A percentile compares a stretch with the other conserved stretches of the same genome.
phyloP scores from a whole-genome alignment of 37 sponge, comb jelly and placozoan genomes.

The Spongilla lacustris region DNA sequence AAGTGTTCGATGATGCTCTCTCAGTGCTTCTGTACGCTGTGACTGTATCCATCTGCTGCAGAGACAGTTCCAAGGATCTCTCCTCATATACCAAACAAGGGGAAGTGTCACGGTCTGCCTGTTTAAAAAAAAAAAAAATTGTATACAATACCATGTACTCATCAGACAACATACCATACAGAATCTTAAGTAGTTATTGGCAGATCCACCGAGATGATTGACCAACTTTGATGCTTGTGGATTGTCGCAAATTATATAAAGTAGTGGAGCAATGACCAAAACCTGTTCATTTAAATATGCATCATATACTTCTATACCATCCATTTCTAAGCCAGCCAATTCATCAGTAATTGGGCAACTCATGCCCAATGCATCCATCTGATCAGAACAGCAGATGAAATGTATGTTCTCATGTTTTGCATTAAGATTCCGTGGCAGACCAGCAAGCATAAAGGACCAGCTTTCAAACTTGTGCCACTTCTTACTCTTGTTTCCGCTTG shows the following conservation, averaged over 20 bases:
- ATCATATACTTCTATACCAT: conserved; percentile 31
- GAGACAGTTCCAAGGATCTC: background rate
- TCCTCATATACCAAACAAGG: background rate
- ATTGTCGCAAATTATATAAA: conserved; percentile 26
- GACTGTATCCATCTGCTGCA: background rate
- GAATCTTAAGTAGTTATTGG: conserved; percentile 18
- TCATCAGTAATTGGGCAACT: conserved; percentile 4
- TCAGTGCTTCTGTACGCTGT: background rate
- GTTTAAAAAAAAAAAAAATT: background rate
- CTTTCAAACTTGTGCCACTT: conserved; percentile 30
- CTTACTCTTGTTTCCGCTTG: conserved; percentile 20
- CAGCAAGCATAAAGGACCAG: conserved; percentile 21
- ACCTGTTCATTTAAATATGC: conserved; percentile 21
- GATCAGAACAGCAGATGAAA: conserved; percentile 19
- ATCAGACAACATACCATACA: conserved; percentile 19
- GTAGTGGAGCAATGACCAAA: conserved; percentile 24
- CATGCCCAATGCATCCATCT: background rate
- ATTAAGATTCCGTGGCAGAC: conserved; percentile 10
- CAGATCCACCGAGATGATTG: conserved; percentile 9
- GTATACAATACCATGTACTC: background rate
- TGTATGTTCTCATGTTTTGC: conserved; percentile 27
- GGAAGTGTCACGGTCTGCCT: background rate
- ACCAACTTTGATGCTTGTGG: conserved; percentile 30
- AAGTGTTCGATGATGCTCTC: background rate
- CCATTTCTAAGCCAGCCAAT: background rate